These are phyloP conservation scores for Alectoris magna DNA, from an alignment of 2,797 vertebrate genomes.

Conservation along the genomic window DNA sequence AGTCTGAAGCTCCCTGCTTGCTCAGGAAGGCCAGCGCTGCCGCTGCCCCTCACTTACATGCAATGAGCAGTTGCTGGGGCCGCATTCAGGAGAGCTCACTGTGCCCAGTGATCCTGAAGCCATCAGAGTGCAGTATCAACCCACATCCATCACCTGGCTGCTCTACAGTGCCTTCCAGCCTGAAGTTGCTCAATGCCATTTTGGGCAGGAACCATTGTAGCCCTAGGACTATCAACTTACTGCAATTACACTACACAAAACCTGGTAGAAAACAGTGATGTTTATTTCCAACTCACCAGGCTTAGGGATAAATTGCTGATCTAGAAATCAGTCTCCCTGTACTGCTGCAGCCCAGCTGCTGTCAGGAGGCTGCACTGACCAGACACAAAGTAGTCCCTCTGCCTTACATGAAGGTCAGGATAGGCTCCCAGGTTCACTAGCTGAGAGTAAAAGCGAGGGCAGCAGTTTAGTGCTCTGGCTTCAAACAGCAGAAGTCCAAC, in stretches of 20 bases:
- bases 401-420: neutral
- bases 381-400: neutral
- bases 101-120: neutral
- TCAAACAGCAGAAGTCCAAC: neutral
- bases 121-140: neutral
- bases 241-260: rapidly evolving
- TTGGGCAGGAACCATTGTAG: neutral
- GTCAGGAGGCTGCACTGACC: neutral
- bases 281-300: neutral
- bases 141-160: neutral
- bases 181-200: neutral
- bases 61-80: neutral
- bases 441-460: neutral
- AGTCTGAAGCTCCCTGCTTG: neutral
- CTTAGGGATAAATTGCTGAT: neutral
- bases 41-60: rapidly evolving
- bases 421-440: neutral
- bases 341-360: neutral
- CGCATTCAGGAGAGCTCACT: rapidly evolving
- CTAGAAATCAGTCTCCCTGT: neutral
- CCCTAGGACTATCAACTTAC: neutral
- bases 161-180: neutral
- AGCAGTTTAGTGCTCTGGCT: neutral
- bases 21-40: neutral
- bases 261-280: neutral